Conservation (phyloP, 2,113 vertebrate species). For the Rissa tridactyla region DNA sequence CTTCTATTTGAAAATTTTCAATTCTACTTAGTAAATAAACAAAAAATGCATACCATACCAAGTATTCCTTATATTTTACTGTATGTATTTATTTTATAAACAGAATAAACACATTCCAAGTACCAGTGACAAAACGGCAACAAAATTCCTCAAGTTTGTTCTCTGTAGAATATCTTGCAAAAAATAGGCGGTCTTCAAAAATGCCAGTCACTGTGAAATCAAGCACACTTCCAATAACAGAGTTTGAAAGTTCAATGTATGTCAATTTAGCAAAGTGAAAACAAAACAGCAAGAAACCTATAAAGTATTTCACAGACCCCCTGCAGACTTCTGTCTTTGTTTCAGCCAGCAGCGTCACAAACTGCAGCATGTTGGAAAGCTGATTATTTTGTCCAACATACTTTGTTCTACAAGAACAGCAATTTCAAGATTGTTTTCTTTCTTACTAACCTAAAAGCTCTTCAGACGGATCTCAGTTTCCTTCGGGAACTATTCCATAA, state of each 20-base stretch:
- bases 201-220: neutral
- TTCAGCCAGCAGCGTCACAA: neutral
- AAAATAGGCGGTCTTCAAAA: neutral
- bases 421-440: neutral
- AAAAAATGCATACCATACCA: neutral
- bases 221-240: neutral
- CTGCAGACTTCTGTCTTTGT: neutral
- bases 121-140: neutral
- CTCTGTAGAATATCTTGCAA: neutral
- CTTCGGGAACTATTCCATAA: neutral
- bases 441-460: neutral
- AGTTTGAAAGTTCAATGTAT: neutral
- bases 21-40: neutral
- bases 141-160: neutral
- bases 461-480: neutral
- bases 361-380: neutral
- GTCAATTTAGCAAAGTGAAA: neutral
- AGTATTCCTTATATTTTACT: neutral
- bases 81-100: neutral
- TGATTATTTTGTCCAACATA: neutral
- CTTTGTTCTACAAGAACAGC: neutral
- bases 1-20: neutral
- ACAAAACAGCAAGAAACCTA: neutral
- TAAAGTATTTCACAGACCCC: neutral
- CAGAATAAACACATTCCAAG: neutral